Evolutionary conservation across 2,888 invertebrate species (phyloP).

Genomic region (Horisme vitalbata): DNA sequence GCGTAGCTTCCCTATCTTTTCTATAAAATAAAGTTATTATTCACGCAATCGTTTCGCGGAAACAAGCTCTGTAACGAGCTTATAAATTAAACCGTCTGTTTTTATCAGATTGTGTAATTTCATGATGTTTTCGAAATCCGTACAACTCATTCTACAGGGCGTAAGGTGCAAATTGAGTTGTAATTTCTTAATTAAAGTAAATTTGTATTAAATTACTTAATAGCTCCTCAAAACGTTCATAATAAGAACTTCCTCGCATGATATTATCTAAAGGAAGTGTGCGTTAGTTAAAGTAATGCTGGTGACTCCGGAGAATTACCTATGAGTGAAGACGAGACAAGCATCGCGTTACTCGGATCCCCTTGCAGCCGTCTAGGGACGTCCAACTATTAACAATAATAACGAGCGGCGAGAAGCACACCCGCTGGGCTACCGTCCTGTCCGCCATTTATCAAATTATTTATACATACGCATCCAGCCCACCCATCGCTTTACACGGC

Average conservation of each 20-base stretch:
- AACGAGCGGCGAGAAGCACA: slow-evolving; percentile 51
- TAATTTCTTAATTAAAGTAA: no score
- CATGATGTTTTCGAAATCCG: slow-evolving; percentile 4
- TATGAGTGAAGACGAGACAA: slow-evolving; percentile 21
- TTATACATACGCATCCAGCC: slow-evolving; percentile 54
- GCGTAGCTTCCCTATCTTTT: slow-evolving; percentile 13
- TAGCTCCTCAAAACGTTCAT: neutral
- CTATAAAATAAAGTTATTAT: slow-evolving; percentile 22
- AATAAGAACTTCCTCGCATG: slow-evolving; percentile 18
- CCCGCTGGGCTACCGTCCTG: slow-evolving; percentile 65
- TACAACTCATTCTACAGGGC: neutral
- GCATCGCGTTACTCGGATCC: slow-evolving; percentile 29
- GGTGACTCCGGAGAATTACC: slow-evolving; percentile 9
- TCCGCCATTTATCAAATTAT: slow-evolving; percentile 70
- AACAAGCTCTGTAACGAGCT: slow-evolving; percentile 17
- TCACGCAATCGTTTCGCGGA: slow-evolving; percentile 13
- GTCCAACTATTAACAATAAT: slow-evolving; percentile 56
- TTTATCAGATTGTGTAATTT: slow-evolving; percentile 17
- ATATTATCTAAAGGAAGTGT: slow-evolving; percentile 17
- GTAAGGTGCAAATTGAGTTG: no score
- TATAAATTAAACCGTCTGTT: slow-evolving; percentile 16
- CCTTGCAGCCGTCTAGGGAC: slow-evolving; percentile 38
- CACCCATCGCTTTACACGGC: slow-evolving; percentile 53
- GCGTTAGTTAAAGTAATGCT: slow-evolving; percentile 15
- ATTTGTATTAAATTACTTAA: neutral